These are phyloP conservation scores for Parnassius apollo DNA, from an alignment of 2,888 invertebrate species.

Conservation along the genomic window DNA sequence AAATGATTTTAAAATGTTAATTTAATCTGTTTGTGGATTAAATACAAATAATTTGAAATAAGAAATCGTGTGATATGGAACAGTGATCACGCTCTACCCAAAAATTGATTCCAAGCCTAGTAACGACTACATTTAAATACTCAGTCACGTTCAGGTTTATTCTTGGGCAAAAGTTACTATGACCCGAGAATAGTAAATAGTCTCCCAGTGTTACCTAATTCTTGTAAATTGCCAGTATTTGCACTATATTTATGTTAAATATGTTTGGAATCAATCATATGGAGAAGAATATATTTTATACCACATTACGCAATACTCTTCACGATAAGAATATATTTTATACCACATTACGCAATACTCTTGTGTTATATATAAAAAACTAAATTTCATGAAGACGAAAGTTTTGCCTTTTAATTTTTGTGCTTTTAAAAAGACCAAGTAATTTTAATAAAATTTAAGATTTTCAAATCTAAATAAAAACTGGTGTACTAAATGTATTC, in stretches of 20 bases:
- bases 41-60: not conserved
- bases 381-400: too few relatives aligned
- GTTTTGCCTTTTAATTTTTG: too few relatives aligned
- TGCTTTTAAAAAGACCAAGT: too few relatives aligned
- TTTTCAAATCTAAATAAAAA: too few relatives aligned
- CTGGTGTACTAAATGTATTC: too few relatives aligned
- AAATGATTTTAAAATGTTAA: not conserved
- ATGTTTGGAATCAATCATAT: not conserved
- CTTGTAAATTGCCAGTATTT: constrained; percentile 43
- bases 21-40: not conserved
- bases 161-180: constrained; percentile 72
- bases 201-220: constrained; percentile 55
- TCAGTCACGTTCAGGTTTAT: constrained; percentile 69
- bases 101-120: constrained; percentile 22
- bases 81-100: constrained; percentile 17
- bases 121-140: constrained; percentile 54
- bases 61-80: constrained; percentile 3
- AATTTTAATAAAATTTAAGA: too few relatives aligned
- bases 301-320: too few relatives aligned
- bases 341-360: too few relatives aligned
- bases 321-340: not conserved
- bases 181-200: constrained; percentile 54
- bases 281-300: not conserved
- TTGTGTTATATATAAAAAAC: too few relatives aligned
- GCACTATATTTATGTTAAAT: not conserved